Base-by-base conservation (phyloP, 2,888 invertebrate species). In the Clanis bilineata region DNA sequence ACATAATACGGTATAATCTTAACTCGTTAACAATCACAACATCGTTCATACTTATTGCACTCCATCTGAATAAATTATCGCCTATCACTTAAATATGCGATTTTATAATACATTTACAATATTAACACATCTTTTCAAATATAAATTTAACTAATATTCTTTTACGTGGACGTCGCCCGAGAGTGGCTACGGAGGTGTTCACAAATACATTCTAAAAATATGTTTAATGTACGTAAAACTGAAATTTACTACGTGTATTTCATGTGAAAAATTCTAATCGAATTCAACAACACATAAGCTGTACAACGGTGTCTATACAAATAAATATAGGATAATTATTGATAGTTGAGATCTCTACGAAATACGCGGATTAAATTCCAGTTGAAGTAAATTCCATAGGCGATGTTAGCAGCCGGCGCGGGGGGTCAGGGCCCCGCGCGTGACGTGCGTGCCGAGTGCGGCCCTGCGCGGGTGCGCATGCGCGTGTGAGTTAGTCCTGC, bases 401-500 rank as follows among this genome's bases (percentile, higher is more conserved):
- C 51, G 51, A 51, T 51, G 28, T 51, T 15, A 25, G 3, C 4
- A n/a, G 15, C 15, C 15, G 6, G 18, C 39, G 15, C 39, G 15
- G 10, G 39, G 39, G 18, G 39, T 15, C 39, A 15, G 7, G 9
- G 4, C 36, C 10, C 39, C 15, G 39, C 6, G 38, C n/a, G 12
- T 38, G 38, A n/a, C 3, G 38, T 38, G 12, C n/a, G 38, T n/a
- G 38, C 1, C 3, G 12, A 5, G 3, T 3, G 6, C 15, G 39
- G 15, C 15, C 4, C 25, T 22, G n/a, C 18, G 9, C 10, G 22
- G 12, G 63, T 64, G 65, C n/a, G n/a, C n/a, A n/a, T n/a, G n/a
- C n/a, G 66, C 58, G 56, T n/a, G 22, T 57, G 43, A 63, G 61
- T 66, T 95, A 96, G 93, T 96, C 96, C 86, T 96, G 95, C 70